These are phyloP conservation scores for Sphaerodactylus townsendi DNA, from an alignment of 2,113 vertebrate genomes.

Conservation along the genomic window DNA sequence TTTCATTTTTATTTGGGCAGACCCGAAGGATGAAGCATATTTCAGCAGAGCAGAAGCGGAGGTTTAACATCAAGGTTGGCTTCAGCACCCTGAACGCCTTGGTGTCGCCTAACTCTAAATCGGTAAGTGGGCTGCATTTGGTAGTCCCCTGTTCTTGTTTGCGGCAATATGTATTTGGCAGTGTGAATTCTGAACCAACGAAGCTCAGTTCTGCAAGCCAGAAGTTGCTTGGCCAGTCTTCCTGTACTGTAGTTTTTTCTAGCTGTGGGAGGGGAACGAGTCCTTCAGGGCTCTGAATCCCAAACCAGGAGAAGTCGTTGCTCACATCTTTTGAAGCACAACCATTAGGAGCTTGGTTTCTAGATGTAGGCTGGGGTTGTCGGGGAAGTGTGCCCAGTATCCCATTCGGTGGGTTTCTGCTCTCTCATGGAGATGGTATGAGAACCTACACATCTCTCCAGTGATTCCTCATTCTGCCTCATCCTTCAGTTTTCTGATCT, in stretches of 20 bases:
- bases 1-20: slow-evolving; percentile 64
- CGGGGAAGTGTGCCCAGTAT: no score
- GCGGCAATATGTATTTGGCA: fast-evolving
- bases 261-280: neutral
- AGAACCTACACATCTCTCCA: neutral
- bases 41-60: slow-evolving; percentile 93
- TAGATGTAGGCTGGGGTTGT: neutral
- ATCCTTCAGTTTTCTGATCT: neutral
- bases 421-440: neutral
- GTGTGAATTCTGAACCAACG: neutral
- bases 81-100: slow-evolving; percentile 87
- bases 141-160: neutral
- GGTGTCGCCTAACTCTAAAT: slow-evolving; percentile 86
- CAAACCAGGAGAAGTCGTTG: neutral
- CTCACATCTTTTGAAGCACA: neutral
- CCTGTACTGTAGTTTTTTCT: neutral
- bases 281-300: neutral
- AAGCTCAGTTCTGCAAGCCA: neutral
- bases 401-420: neutral
- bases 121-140: slow-evolving; percentile 68
- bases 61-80: slow-evolving; percentile 91
- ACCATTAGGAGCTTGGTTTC: neutral
- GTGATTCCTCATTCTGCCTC: neutral
- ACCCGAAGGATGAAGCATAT: slow-evolving; percentile 86
- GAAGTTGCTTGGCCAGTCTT: neutral